Evolutionary conservation across 2,797 vertebrate species (phyloP), one percentile per base, ranked within the genome.

Genomic region (Chelmon rostratus): DNA sequence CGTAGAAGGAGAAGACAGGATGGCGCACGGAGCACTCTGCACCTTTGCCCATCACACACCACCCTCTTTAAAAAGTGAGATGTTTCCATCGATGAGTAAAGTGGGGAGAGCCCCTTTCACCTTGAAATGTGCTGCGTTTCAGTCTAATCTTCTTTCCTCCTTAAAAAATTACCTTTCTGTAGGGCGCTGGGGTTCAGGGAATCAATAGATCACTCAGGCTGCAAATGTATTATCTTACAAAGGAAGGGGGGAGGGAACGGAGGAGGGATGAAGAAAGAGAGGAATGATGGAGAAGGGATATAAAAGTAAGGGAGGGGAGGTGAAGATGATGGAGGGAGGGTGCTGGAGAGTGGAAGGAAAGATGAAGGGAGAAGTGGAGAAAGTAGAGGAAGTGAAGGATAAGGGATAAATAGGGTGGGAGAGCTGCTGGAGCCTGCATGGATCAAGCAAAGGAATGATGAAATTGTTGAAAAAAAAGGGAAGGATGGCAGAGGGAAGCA

Each of bases 161-260:
- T 90, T 88, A 85, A 93, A 93, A 93, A 93, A 93, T 88, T 91
- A 93, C 86, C 87, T 91, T 89, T 94, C 86, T 92, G 88, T 91
- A 89, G 86, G 91, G 84, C 71, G 70, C 84, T 86, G 54, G 74
- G 86, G 87, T 88, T 85, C 88, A 83, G 79, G 16, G 84, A 92
- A 95, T 96, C 95, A 87, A 95, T 95, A 94, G 89, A 92, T 95
- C 94, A 93, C 92, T 91, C 91, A 91, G 91, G 88, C 95, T 93
- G 90, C 92, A 95, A 93, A 94, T 94, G 91, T 94, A 96, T 96
- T 94, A 95, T 93, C 93, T 94, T 92, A 92, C 91, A 94, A 79
- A 71, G 77, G 82, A 64, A 66, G 61, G 63, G 74, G 52, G 57
- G 68, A 28, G 53, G 47, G 35, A n/a, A n/a, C 8, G 44, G 56